These are phyloP conservation scores for Perognathus longimembris DNA, from an alignment of 2,113 vertebrate genomes.

Conservation along the genomic window DNA sequence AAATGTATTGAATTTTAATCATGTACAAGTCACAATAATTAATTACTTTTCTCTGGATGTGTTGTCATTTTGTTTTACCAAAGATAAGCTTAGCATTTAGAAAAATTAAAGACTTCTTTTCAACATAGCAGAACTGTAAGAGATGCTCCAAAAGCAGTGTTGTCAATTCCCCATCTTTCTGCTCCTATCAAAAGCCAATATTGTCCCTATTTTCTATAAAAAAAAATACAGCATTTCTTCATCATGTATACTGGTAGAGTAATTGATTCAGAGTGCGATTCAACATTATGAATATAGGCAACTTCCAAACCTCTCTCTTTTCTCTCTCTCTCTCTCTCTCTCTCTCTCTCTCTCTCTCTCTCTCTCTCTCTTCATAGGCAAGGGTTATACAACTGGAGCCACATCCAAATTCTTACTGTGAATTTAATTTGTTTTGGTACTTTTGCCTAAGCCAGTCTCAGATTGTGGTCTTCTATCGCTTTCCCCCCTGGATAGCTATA, in stretches of 20 bases:
- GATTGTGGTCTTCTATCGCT: too few relatives aligned
- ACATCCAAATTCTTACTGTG: not conserved
- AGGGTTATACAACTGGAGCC: not conserved
- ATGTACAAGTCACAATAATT: not conserved
- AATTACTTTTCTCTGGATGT: not conserved
- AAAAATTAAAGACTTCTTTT: not conserved
- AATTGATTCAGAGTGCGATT: not conserved
- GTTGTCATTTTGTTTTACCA: not conserved
- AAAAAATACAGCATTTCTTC: not conserved
- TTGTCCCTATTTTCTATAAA: not conserved
- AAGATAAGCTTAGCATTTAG: not conserved
- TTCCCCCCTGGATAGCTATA: too few relatives aligned
- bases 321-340: too few relatives aligned
- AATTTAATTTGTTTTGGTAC: too few relatives aligned
- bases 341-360: too few relatives aligned
- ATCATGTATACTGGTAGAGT: not conserved
- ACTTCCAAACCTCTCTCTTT: not conserved
- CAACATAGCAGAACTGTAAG: not conserved
- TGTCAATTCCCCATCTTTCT: not conserved
- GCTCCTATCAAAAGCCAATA: not conserved
- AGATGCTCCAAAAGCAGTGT: not conserved
- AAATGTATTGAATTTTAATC: not conserved
- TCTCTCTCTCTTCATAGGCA: too few relatives aligned
- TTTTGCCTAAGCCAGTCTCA: too few relatives aligned
- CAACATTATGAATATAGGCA: slow-evolving; percentile 9